phyloP scores from a whole-genome alignment of 2,113 vertebrate genomes.

The Lamprotornis superbus region DNA sequence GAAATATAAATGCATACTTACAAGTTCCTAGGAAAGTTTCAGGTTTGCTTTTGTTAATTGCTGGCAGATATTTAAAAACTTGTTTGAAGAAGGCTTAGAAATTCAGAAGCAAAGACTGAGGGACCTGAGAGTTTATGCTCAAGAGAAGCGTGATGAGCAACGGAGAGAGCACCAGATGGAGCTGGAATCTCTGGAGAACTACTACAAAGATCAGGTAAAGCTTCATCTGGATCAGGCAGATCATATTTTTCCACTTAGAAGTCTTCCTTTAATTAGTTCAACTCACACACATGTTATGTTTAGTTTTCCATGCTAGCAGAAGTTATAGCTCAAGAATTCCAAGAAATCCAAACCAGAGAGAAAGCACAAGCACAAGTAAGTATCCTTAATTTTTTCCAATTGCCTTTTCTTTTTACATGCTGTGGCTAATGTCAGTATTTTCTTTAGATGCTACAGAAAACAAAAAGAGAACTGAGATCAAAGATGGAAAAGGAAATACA shows the following conservation, averaged over 20 bases:
- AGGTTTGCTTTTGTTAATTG: neutral
- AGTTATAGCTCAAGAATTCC: constrained; percentile 82
- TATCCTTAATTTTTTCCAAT: neutral
- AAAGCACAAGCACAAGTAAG: constrained; percentile 88
- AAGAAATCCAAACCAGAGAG: constrained; percentile 85
- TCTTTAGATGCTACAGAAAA: constrained; percentile 84
- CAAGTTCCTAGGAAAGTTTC: neutral
- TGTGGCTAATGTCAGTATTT: neutral
- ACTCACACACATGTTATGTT: neutral
- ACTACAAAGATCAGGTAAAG: constrained; percentile 91
- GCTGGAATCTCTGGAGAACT: constrained; percentile 92
- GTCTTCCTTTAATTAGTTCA: neutral
- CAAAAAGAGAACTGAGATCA: constrained; percentile 85
- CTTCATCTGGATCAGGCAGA: neutral
- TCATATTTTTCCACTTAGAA: neutral
- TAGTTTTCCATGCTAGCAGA: constrained; percentile 94
- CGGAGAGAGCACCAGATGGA: constrained; percentile 79
- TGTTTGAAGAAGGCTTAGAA: constrained; percentile 92
- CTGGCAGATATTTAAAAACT: constrained; percentile 86
- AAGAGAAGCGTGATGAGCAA: constrained; percentile 83
- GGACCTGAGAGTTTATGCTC: constrained; percentile 83
- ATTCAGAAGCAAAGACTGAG: constrained; percentile 87
- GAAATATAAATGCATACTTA: neutral
- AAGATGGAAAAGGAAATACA: constrained; percentile 92
- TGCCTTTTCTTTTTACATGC: neutral